These are phyloP conservation scores for Gymnoscelis rufifasciata DNA, from an alignment of 2,888 invertebrate genomes.

Conservation along the genomic window DNA sequence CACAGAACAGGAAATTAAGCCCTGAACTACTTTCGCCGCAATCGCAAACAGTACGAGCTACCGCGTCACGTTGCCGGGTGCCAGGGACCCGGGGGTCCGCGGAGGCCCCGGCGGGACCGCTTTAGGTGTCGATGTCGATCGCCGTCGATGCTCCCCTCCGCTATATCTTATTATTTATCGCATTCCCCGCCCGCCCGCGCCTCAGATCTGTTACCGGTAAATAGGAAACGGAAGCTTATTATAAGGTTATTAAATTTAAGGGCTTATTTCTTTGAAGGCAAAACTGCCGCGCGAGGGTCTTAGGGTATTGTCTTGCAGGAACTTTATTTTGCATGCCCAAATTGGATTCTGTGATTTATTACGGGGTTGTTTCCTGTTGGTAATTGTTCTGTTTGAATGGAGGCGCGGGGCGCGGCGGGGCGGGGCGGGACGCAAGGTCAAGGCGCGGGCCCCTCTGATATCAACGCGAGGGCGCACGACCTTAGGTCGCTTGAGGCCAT, in stretches of 20 bases:
- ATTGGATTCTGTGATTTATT: slow-evolving; percentile 5
- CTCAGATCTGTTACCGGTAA: slow-evolving; percentile 24
- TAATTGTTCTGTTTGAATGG: slow-evolving; percentile 2
- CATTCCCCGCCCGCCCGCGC: slow-evolving; percentile 25
- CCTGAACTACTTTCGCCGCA: background rate
- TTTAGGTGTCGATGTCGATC: too few species aligned
- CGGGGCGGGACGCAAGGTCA: slow-evolving; percentile 7
- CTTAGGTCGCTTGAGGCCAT: background rate
- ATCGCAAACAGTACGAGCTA: slow-evolving; percentile 2
- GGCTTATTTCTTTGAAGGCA: slow-evolving; percentile 23
- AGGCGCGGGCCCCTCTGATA: background rate
- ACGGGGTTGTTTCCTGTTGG: background rate
- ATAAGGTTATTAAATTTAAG: slow-evolving; percentile 30
- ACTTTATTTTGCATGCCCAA: background rate
- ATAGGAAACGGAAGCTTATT: slow-evolving; percentile 31
- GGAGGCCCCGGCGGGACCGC: too few species aligned
- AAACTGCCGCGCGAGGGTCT: slow-evolving; percentile 6
- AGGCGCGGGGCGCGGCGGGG: slow-evolving; percentile 1
- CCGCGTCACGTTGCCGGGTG: background rate
- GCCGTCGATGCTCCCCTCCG: slow-evolving; percentile 8
- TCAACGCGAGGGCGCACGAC: background rate
- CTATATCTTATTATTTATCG: slow-evolving; percentile 59
- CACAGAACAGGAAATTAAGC: background rate
- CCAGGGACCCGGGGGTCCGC: background rate
- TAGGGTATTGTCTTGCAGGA: slow-evolving; percentile 6